Conservation (phyloP, 2,113 vertebrate species). For the Chloropsis cyanopogon region DNA sequence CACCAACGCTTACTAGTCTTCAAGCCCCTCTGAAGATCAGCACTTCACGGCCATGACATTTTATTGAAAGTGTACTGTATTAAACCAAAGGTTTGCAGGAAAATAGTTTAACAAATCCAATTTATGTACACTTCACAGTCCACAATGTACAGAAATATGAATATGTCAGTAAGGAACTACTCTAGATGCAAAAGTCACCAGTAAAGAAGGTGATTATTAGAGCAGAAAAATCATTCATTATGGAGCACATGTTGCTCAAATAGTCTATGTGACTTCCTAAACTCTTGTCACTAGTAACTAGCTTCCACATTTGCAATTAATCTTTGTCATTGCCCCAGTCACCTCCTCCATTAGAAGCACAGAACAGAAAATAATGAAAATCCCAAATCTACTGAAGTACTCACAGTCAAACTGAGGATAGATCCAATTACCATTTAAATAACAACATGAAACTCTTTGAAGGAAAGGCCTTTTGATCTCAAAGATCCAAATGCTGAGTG, state of each 20-base stretch:
- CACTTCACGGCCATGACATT: not conserved
- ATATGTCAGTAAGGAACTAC: not conserved
- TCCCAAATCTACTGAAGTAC: constrained; percentile 16
- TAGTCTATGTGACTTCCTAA: not conserved
- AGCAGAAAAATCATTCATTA: constrained; percentile 2
- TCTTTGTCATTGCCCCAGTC: constrained; percentile 3
- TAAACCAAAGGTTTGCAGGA: not conserved
- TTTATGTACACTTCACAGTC: not conserved
- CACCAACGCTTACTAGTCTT: not conserved
- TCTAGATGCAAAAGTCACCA: not conserved
- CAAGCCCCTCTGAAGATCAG: not conserved
- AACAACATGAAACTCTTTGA: constrained; percentile 67
- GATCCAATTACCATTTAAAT: constrained; percentile 72
- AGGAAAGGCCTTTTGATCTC: constrained; percentile 64
- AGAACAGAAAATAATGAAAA: constrained; percentile 58
- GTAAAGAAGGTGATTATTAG: not conserved
- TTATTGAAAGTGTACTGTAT: not conserved
- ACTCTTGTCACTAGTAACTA: not conserved
- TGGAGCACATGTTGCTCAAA: not conserved
- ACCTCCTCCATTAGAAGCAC: constrained; percentile 7
- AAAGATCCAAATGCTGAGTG: constrained; percentile 46
- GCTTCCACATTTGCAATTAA: constrained; percentile 17
- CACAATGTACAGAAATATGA: not conserved
- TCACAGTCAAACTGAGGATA: constrained; percentile 26
- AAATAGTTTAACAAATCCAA: not conserved